Conservation (phyloP, 2,113 vertebrate species). For the Pleuronectes platessa region DNA sequence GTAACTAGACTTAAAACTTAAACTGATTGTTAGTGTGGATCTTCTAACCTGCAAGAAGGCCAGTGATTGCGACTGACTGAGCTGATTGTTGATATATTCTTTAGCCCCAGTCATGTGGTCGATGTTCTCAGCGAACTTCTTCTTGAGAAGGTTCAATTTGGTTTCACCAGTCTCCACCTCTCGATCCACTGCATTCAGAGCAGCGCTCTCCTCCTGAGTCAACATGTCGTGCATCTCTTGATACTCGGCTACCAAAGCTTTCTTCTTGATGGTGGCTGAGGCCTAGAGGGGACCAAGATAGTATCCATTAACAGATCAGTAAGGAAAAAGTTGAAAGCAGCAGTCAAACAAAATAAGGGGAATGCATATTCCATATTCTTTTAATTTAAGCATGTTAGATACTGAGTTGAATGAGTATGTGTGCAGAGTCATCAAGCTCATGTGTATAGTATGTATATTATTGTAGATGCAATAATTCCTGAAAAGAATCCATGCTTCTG, state of each 20-base stretch:
- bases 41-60: conserved; percentile 90
- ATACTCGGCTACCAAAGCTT: conserved; percentile 81
- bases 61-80: conserved; percentile 81
- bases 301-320: neutral
- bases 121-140: conserved; percentile 83
- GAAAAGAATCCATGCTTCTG: no score
- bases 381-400: no score
- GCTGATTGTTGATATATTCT: conserved; percentile 78
- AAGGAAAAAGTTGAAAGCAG: neutral
- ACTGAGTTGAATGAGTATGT: no score
- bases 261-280: conserved; percentile 69
- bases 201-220: conserved; percentile 80
- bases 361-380: no score
- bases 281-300: conserved; percentile 76
- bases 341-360: no score
- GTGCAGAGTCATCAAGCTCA: no score
- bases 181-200: conserved; percentile 76
- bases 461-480: no score
- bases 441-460: no score
- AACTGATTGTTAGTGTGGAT: no score
- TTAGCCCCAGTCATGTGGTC: conserved; percentile 79
- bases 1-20: no score
- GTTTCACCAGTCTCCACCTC: conserved; percentile 84
- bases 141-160: conserved; percentile 77
- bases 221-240: conserved; percentile 85